Conservation (phyloP, 2,888 invertebrate species). For the Amphipyra berbera region DNA sequence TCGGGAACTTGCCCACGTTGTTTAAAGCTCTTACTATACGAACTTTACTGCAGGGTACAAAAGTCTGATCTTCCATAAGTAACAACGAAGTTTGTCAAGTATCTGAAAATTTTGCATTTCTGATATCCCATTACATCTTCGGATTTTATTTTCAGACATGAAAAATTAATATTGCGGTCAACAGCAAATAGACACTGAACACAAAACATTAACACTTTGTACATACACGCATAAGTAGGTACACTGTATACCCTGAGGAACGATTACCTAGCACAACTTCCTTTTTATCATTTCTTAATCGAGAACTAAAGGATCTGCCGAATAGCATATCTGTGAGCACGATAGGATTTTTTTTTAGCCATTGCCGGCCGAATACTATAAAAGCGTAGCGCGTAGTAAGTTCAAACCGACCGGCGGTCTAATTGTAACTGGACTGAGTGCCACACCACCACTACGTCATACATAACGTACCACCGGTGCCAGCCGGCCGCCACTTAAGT, state of each 20-base stretch:
- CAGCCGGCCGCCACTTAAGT: constrained; percentile 53
- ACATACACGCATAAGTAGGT: constrained; percentile 47
- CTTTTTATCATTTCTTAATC: constrained; percentile 91
- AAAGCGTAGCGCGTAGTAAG: constrained; percentile 64
- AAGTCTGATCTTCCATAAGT: constrained; percentile 1
- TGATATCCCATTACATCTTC: constrained; percentile 29
- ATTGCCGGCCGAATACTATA: constrained; percentile 62
- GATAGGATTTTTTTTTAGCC: constrained; percentile 58
- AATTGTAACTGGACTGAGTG: constrained; percentile 75
- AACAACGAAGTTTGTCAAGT: background rate
- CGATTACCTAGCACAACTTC: constrained; percentile 93
- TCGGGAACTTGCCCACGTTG: constrained; percentile 5
- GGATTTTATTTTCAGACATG: background rate
- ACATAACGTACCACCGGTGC: constrained; percentile 55
- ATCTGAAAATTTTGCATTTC: constrained; percentile 4
- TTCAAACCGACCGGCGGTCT: constrained; percentile 72
- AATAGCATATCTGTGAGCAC: constrained; percentile 74
- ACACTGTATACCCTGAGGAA: constrained; percentile 42
- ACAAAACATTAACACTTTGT: constrained; percentile 39
- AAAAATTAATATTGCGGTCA: constrained; percentile 4
- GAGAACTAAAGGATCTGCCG: constrained; percentile 86
- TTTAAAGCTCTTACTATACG: constrained; percentile 10
- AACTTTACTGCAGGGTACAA: constrained; percentile 7
- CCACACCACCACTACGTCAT: constrained; percentile 64
- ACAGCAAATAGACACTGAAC: constrained; percentile 39